These are phyloP conservation scores for Urocolius indicus DNA, from an alignment of 2,113 vertebrate genomes.

Conservation along the genomic window DNA sequence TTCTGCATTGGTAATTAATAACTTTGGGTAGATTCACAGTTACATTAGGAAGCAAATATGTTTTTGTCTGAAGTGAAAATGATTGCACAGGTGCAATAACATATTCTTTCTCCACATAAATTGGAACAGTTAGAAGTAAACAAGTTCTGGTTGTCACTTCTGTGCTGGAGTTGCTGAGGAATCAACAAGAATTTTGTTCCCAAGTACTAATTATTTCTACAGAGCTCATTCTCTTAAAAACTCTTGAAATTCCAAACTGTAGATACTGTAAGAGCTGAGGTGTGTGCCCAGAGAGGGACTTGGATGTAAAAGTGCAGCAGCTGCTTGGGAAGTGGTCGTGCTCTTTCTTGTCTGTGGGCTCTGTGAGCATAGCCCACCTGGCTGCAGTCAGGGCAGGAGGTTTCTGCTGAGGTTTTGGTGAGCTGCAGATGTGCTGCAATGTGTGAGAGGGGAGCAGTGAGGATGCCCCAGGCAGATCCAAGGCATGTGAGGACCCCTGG, in stretches of 20 bases:
- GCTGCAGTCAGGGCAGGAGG: fast-evolving
- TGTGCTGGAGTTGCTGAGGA: neutral
- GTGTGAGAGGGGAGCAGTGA: neutral
- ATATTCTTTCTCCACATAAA: neutral
- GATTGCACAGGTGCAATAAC: neutral
- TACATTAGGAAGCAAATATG: neutral
- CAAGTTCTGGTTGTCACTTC: neutral
- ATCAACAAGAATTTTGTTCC: neutral
- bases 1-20: constrained; percentile 1
- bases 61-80: neutral
- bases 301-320: neutral
- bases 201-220: neutral
- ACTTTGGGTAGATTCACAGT: constrained; percentile 7
- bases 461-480: neutral
- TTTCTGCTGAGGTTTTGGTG: neutral
- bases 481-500: neutral
- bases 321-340: fast-evolving
- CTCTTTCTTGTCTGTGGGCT: neutral
- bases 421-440: neutral
- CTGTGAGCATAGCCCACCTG: neutral
- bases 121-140: neutral
- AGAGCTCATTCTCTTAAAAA: neutral
- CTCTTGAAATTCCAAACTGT: neutral
- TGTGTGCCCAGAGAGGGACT: neutral
- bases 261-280: neutral